Base-by-base conservation (phyloP, 2,113 vertebrate genomes). In the Gadus macrocephalus region DNA sequence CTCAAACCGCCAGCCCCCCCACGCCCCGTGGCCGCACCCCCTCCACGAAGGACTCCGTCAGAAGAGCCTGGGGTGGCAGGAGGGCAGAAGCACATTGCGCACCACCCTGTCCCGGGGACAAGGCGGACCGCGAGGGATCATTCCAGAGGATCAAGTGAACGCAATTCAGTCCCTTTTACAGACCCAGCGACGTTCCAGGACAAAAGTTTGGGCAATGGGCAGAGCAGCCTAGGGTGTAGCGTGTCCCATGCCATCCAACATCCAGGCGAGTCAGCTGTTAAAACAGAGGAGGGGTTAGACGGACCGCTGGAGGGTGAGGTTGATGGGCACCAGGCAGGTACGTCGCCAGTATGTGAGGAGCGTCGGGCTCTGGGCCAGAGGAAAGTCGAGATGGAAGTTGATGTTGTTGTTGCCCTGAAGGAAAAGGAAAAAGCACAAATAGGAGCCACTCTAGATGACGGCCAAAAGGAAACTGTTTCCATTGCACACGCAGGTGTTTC, bases 61-160 rank as follows among this genome's bases (percentile, higher is more conserved):
- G 58, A 79, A 22, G 67, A 20, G 31, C 72, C 71, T 2, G 0
- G 9, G 4, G 20, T 53, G 69, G 74, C 72, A 76, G 80, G 81
- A 62, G 53, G 53, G 61, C 61, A 69, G 72, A 69, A 68, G 19
- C 68, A 15, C 17, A 76, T 78, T 71, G 74, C 74, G 58, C 66
- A 49, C 22, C 3, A 4, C 31, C 62, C 62, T 65, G 66, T 49
- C 73, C 78, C 64, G 70, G 72, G 62, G 59, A 58, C 65, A 69
- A 76, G 65, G 78, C 76, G 72, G 42, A 49, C 42, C 31, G 76
- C 71, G 72, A 35, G 25, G 73, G 72, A 72, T 83, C 81, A 75
- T 81, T 83, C 85, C 80, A 83, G 60, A 31, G 78, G 76, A 82
- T 86, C 80, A 80, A 80, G 62, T 70, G 82, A 81, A 83, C 81